A percentile compares a stretch with the other conserved stretches of the same genome.
Conservation (phyloP, 64 coral and sea anemone species). For the Actinia equina region DNA sequence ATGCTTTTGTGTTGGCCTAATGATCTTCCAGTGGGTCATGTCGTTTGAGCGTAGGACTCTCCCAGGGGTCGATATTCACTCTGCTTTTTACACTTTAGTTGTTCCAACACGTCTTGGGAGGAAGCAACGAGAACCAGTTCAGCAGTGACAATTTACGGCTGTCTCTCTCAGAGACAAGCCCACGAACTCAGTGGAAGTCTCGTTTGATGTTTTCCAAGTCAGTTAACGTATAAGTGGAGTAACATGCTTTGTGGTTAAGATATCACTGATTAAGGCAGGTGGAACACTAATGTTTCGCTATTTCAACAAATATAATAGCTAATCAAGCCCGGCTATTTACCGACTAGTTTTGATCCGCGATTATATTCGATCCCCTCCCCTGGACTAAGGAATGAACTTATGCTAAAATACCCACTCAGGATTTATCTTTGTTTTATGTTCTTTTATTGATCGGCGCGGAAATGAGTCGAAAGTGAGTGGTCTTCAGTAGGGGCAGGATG, state of each 20-base stretch:
- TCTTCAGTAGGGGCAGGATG: not conserved
- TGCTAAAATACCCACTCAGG: not conserved
- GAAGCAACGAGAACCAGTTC: not conserved
- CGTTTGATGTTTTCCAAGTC: not conserved
- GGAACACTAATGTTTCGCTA: not conserved
- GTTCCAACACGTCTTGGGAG: not conserved
- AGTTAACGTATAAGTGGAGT: constrained; percentile 1
- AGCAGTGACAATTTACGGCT: not conserved
- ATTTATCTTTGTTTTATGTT: not conserved
- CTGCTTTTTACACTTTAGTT: not conserved
- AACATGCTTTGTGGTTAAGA: constrained; percentile 8
- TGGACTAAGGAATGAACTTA: not conserved
- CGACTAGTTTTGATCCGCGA: not conserved
- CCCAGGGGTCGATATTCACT: not conserved
- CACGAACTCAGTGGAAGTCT: not conserved
- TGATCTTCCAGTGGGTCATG: constrained; percentile 3
- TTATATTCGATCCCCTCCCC: not conserved
- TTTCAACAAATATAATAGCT: constrained; percentile 24
- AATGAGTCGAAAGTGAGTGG: not conserved
- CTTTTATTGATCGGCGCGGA: not conserved
- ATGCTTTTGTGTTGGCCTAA: not conserved
- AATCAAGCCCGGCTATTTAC: not conserved
- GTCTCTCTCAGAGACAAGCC: constrained; percentile 4
- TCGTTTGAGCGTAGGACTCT: not conserved
- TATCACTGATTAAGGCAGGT: constrained; percentile 22